A percentile compares a stretch with the other conserved stretches of the same genome.
Conservation (phyloP, 1,140 invertebrate species). For the Bombus soroeensis region DNA sequence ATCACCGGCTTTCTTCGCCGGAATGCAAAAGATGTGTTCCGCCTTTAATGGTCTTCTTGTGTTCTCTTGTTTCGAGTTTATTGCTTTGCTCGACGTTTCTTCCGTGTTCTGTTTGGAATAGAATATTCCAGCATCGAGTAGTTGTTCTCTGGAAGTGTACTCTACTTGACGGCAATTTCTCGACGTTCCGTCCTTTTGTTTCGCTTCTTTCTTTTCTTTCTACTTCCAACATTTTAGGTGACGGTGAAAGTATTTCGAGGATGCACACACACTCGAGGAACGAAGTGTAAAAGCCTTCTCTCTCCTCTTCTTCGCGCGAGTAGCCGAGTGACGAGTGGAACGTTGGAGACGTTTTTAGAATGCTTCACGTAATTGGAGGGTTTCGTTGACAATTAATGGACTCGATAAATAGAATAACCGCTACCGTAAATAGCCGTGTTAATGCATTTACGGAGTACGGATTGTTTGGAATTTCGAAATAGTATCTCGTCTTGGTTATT, state of each 20-base stretch:
- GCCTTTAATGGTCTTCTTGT: conserved; percentile 52
- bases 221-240: neutral
- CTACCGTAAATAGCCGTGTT: conserved; percentile 9
- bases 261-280: neutral
- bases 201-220: neutral
- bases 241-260: conserved; percentile 30
- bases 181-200: neutral
- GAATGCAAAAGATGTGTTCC: conserved; percentile 23
- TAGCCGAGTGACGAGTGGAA: conserved; percentile 12
- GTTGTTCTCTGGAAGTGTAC: conserved; percentile 4
- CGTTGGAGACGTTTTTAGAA: conserved; percentile 19
- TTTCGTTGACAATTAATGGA: conserved; percentile 24
- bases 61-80: conserved; percentile 44
- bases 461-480: conserved; percentile 5
- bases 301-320: neutral
- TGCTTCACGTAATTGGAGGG: conserved; percentile 33
- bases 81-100: conserved; percentile 10
- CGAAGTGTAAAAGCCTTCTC: conserved; percentile 14
- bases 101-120: conserved; percentile 30
- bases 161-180: conserved; percentile 34
- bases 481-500: neutral
- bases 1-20: neutral
- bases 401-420: conserved; percentile 15
- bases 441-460: conserved; percentile 20
- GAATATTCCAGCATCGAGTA: conserved; percentile 6